phyloP scores from a whole-genome alignment of 2,113 vertebrate species.

The Marcusenius ussheri region DNA sequence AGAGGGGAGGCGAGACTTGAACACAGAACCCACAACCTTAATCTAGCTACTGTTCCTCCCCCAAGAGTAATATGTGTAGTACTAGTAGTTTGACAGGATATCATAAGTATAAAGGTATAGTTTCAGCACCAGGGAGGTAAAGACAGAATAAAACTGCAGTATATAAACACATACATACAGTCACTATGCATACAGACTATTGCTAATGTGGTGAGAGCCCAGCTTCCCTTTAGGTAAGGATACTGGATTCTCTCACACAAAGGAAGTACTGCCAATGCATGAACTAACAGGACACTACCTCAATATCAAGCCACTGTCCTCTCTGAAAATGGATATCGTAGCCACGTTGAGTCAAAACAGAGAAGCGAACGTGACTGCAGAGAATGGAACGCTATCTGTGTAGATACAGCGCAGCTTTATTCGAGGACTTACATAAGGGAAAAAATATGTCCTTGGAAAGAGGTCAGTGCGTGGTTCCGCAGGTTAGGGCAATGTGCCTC shows the following conservation, averaged over 20 bases:
- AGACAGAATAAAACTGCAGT: neutral
- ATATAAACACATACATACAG: neutral
- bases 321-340: neutral
- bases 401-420: neutral
- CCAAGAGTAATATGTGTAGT: neutral
- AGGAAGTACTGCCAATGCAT: neutral
- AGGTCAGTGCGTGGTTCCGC: neutral
- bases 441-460: neutral
- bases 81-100: neutral
- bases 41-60: neutral
- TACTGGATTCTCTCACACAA: neutral
- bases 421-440: neutral
- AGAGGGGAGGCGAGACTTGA: neutral
- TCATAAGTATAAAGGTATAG: neutral
- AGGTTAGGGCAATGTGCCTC: neutral
- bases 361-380: neutral
- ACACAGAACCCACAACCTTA: neutral
- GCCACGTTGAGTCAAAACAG: neutral
- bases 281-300: neutral
- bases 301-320: neutral
- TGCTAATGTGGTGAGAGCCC: neutral
- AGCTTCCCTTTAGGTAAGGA: neutral
- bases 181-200: neutral
- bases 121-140: neutral
- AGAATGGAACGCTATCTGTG: neutral